phyloP scores from a whole-genome alignment of 2,113 vertebrate species.

The Acrocephalus kingi region DNA sequence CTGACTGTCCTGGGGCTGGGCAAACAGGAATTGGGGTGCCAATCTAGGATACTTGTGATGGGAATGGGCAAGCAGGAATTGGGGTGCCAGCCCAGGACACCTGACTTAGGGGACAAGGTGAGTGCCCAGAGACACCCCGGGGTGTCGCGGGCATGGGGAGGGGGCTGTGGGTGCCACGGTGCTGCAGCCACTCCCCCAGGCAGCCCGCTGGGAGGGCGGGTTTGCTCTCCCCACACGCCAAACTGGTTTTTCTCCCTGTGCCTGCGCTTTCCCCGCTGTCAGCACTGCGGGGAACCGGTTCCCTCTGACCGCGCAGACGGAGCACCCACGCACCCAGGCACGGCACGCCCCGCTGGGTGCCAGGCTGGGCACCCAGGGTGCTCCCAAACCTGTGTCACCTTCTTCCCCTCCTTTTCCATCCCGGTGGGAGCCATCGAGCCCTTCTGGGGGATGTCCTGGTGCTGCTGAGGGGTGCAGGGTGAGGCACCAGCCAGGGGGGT shows the following conservation, averaged over 20 bases:
- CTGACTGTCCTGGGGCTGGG: no score
- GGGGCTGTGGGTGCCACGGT: not conserved
- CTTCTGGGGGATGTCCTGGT: not conserved
- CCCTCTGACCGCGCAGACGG: not conserved
- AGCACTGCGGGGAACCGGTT: constrained; percentile 1
- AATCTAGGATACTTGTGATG: no score
- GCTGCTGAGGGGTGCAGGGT: not conserved
- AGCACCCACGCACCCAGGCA: not conserved
- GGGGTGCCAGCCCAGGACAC: no score
- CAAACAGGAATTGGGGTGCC: no score
- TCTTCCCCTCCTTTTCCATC: fast-evolving
- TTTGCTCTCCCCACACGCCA: not conserved
- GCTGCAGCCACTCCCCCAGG: not conserved
- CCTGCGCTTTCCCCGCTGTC: not conserved
- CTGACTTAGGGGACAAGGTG: fast-evolving
- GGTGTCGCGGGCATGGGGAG: fast-evolving
- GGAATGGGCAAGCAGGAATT: no score
- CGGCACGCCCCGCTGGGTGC: not conserved
- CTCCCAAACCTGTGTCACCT: not conserved
- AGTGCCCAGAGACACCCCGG: fast-evolving
- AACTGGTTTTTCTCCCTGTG: constrained; percentile 49
- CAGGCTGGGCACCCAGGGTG: fast-evolving
- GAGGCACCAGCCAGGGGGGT: fast-evolving
- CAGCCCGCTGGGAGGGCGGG: not conserved
- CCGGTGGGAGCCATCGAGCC: fast-evolving